Evolutionary conservation across 53 echinoderm and acorn worm genomes (phyloP), one percentile per base, ranked within the genome.

Genomic region (Hippasteria phrygiana): DNA sequence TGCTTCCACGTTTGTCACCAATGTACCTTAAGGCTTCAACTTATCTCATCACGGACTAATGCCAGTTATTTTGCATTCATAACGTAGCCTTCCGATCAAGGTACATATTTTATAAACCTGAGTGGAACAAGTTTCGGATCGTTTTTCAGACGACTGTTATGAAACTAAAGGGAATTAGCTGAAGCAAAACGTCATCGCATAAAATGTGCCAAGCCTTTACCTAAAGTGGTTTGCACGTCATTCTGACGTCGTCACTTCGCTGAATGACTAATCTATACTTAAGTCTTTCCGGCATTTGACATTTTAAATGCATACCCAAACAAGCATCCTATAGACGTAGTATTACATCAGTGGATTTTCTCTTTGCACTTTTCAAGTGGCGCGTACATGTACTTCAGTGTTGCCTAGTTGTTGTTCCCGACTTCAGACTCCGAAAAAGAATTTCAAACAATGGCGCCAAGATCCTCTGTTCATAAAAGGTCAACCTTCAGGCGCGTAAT

Each of bases 401-500:
- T 85, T 70, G 71, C 85, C 50, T 51, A 48, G 85, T 48, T 70
- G 83, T 71, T 69, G 71, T 11, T 37, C 14, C 24, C 37, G 36
- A 37, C 65, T 13, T 31, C 36, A 7, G 37, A 20, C 37, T 29
- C 31, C 41, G 41, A 63, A 31, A 63, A 43, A 50, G 28, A 71
- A 71, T 0, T 33, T n/a, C 71, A 51, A 85, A 85, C 85, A 85
- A 85, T 64, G 36, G 73, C 5, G 6, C 13, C 37, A 20, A 38
- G 34, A 62, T 28, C 79, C 76, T 26, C 34, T 11, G 24, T 27
- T 56, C 37, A 48, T 76, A 79, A 53, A 67, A 85, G 85, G 85
- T 85, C 85, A 85, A 71, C 85, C 85, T 85, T 85, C 71, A 69
- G 35, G 29, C 71, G 69, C 50, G 70, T 85, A 35, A 71, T 71